A percentile compares a stretch with the other conserved stretches of the same genome.
Conservation (phyloP, 2,113 vertebrate species). For the Aramus guarauna region DNA sequence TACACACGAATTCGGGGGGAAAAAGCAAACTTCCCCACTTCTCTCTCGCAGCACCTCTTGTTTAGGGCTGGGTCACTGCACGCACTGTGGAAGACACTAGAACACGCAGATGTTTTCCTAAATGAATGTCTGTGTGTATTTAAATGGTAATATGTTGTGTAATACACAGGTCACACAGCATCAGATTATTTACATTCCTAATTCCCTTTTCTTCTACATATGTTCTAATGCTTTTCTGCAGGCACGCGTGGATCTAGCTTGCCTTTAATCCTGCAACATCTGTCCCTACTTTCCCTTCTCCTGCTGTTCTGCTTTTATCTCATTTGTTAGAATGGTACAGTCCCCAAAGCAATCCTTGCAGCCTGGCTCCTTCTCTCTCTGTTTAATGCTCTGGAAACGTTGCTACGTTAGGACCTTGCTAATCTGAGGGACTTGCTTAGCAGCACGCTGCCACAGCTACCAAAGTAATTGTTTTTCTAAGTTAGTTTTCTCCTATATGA, state of each 20-base stretch:
- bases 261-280: slow-evolving; percentile 20
- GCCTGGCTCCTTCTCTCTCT: neutral
- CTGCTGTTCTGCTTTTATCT: neutral
- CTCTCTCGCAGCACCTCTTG: rapidly evolving
- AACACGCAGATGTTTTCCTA: neutral
- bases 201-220: neutral
- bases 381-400: neutral
- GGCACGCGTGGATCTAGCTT: neutral
- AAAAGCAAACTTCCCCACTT: neutral
- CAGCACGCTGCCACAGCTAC: neutral
- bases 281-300: neutral
- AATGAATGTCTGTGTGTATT: neutral
- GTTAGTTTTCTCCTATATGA: neutral
- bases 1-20: rapidly evolving
- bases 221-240: neutral
- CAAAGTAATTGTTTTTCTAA: neutral
- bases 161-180: neutral
- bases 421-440: neutral
- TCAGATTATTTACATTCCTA: neutral
- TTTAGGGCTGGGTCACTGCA: neutral
- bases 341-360: neutral
- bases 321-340: neutral
- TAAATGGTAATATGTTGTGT: neutral
- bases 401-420: neutral
- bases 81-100: rapidly evolving